Conservation (phyloP, 2,888 invertebrate species). For the Caenorhabditis sinica region DNA sequence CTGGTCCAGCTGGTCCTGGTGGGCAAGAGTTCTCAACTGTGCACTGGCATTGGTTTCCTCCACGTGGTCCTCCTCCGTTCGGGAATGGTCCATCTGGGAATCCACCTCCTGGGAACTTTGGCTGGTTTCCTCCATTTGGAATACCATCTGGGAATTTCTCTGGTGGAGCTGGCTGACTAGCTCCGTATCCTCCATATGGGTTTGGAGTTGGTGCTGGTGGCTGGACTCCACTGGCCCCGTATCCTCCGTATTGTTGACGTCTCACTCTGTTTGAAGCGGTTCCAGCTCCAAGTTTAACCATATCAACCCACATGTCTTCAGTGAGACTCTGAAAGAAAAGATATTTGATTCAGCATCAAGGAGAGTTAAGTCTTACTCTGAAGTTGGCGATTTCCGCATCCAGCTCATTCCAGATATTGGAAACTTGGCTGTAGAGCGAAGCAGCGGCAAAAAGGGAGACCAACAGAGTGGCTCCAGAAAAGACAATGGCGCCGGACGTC, state of each 20-base stretch:
- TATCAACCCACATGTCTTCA: conserved; percentile 82
- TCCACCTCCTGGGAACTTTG: conserved; percentile 65
- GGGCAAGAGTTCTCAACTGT: conserved; percentile 78
- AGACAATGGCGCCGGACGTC: conserved; percentile 80
- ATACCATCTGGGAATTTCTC: conserved; percentile 55
- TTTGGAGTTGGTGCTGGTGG: conserved; percentile 66
- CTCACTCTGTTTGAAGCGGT: conserved; percentile 81
- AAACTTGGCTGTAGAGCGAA: conserved; percentile 79
- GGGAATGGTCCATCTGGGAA: conserved; percentile 68
- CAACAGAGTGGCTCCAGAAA: conserved; percentile 80
- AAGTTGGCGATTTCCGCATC: conserved; percentile 82
- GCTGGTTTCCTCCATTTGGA: conserved; percentile 62
- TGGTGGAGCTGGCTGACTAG: conserved; percentile 59
- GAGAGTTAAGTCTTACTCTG: conserved; percentile 67
- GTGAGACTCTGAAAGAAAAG: conserved; percentile 69
- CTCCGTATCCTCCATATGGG: conserved; percentile 64
- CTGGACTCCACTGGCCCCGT: conserved; percentile 76
- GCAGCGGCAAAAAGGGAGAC: conserved; percentile 78
- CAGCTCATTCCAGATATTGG: conserved; percentile 81
- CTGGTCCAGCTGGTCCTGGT: conserved; percentile 76
- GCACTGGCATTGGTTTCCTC: conserved; percentile 69
- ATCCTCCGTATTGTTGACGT: conserved; percentile 82
- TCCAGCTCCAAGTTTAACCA: conserved; percentile 82
- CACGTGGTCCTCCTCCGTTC: conserved; percentile 57
- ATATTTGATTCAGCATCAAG: neutral